These are phyloP conservation scores for Dicycla oo DNA, from an alignment of 2,888 invertebrate species.

Conservation along the genomic window DNA sequence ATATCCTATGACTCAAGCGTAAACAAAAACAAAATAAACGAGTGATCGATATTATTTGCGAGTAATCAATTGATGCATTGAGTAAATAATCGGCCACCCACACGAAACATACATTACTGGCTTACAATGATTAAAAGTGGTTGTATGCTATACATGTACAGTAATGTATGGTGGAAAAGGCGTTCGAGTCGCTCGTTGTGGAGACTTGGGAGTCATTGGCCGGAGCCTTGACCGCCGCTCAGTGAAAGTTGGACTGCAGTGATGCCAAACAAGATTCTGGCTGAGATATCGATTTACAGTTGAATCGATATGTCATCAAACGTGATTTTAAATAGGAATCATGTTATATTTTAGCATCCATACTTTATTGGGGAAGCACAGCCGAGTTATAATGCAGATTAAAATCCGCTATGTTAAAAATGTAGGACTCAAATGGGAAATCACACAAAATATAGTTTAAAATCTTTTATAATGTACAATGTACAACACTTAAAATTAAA, in stretches of 20 bases:
- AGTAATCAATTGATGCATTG: conserved; percentile 34
- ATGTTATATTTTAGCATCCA: conserved; percentile 1
- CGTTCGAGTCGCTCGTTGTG: conserved; percentile 9
- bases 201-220: conserved; percentile 70
- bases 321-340: not conserved
- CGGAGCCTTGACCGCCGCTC: conserved; percentile 79
- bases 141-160: conserved; percentile 30
- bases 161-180: conserved; percentile 52
- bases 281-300: conserved; percentile 51
- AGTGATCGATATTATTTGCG: conserved; percentile 43
- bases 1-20: conserved; percentile 24
- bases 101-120: conserved; percentile 38
- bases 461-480: conserved; percentile 52
- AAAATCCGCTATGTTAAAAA: not conserved
- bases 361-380: not conserved
- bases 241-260: conserved; percentile 76
- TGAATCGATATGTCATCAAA: conserved; percentile 33
- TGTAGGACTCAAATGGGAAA: not conserved
- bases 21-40: conserved; percentile 53
- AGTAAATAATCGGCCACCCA: conserved; percentile 14
- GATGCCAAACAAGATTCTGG: conserved; percentile 55
- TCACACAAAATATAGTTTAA: conserved; percentile 29
- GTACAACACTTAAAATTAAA: conserved; percentile 71
- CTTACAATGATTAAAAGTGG: conserved; percentile 11
- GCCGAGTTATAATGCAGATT: not conserved